Percentiles rank a stretch among this genome's conserved stretches.
phyloP scores from a whole-genome alignment of 2,113 vertebrate genomes.

The Urocitellus parryii region DNA sequence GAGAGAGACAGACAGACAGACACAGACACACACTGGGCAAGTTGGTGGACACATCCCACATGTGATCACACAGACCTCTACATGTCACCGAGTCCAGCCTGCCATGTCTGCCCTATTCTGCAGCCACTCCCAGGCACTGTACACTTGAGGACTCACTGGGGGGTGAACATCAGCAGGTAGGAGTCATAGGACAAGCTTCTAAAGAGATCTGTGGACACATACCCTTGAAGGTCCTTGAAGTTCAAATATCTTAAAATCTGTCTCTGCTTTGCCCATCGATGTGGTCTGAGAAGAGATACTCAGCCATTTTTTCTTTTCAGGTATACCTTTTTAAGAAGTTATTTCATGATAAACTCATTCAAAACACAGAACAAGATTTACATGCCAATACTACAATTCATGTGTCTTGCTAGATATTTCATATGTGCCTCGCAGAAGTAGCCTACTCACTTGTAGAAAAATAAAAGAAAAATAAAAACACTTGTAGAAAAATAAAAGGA shows the following conservation, averaged over 20 bases:
- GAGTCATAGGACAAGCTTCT: too few species aligned
- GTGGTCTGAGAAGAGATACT: background rate
- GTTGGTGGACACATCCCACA: accelerated
- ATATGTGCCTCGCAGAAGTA: background rate
- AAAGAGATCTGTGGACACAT: background rate
- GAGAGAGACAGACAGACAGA: too few species aligned
- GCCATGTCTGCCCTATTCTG: background rate
- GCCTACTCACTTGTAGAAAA: too few species aligned
- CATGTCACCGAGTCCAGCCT: accelerated
- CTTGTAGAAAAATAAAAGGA: background rate
- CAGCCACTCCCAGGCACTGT: background rate
- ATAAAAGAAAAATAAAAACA: too few species aligned
- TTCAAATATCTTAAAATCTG: background rate
- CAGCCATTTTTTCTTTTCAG: too few species aligned
- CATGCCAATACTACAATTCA: accelerated
- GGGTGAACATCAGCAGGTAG: accelerated
- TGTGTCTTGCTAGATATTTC: background rate
- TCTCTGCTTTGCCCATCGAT: background rate
- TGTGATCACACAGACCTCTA: too few species aligned
- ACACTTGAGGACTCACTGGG: too few species aligned
- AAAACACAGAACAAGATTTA: background rate
- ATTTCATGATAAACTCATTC: background rate
- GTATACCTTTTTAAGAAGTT: background rate
- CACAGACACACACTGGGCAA: background rate
- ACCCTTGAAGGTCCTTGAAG: background rate